Percentiles rank a stretch among this genome's conserved stretches.
Evolutionary conservation across 2,113 vertebrate genomes (phyloP).

Genomic region (Stigmatopora argus): DNA sequence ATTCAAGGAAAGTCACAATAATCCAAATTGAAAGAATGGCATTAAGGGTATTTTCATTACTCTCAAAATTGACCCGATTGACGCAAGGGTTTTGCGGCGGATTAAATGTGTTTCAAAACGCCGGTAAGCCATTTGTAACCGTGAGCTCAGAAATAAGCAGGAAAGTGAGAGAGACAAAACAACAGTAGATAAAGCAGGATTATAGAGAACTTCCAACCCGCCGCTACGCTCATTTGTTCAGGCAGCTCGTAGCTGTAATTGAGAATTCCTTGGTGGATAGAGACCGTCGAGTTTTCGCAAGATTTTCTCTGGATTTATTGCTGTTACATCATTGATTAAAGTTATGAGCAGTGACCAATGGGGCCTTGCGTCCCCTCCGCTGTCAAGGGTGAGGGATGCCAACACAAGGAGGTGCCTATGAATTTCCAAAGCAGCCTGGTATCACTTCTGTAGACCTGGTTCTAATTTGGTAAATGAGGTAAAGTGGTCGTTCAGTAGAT

Average conservation of each 20-base stretch:
- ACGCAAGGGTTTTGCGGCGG: conserved; percentile 9
- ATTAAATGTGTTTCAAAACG: conserved; percentile 46
- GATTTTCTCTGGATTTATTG: background rate
- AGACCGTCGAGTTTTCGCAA: background rate
- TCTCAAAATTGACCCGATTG: background rate
- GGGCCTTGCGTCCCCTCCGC: background rate
- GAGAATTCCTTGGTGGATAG: conserved; percentile 6
- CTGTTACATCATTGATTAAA: background rate
- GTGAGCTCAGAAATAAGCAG: conserved; percentile 26
- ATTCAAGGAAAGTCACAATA: background rate
- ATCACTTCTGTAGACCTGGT: no score
- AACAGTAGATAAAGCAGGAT: conserved; percentile 38
- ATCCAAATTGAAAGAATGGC: background rate
- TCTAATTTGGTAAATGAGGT: no score
- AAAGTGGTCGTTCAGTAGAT: no score
- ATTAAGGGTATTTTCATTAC: background rate
- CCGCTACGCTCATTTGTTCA: conserved; percentile 28
- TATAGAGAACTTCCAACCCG: conserved; percentile 23
- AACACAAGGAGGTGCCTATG: background rate
- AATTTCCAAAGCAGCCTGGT: background rate
- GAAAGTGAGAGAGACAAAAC: conserved; percentile 35
- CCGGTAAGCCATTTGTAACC: conserved; percentile 45
- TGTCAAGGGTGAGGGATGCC: background rate
- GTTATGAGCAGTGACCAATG: background rate
- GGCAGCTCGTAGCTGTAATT: conserved; percentile 20